A percentile compares a stretch with the other conserved stretches of the same genome.
phyloP scores from a whole-genome alignment of 2,888 invertebrate genomes.

The Drosophila koepferae region DNA sequence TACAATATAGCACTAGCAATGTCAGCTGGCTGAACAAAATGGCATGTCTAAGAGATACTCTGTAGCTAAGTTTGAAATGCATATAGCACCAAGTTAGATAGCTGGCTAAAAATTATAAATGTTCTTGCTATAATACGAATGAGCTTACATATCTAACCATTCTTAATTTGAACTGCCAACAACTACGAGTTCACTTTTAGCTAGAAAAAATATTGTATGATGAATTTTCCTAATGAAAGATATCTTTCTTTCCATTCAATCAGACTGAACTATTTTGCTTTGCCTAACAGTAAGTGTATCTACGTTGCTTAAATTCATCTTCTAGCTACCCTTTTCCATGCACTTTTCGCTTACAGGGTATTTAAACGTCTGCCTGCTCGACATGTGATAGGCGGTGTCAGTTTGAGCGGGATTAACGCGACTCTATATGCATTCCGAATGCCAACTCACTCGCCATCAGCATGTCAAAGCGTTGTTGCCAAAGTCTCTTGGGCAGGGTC shows the following conservation, averaged over 20 bases:
- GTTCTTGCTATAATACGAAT: too few species aligned
- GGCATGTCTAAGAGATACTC: background rate
- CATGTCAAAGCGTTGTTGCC: constrained; percentile 35
- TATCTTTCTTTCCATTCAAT: background rate
- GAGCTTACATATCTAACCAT: too few species aligned
- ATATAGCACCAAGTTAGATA: background rate
- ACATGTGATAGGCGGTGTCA: constrained; percentile 74
- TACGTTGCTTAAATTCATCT: too few species aligned
- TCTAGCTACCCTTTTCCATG: background rate
- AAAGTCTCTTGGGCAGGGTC: constrained; percentile 22
- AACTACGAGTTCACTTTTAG: too few species aligned
- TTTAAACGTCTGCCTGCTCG: constrained; percentile 44
- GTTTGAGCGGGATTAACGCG: constrained; percentile 63
- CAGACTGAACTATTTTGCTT: too few species aligned
- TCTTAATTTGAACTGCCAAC: too few species aligned
- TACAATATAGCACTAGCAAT: constrained; percentile 54
- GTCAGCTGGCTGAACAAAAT: constrained; percentile 12
- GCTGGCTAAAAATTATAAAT: too few species aligned
- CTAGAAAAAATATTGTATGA: background rate
- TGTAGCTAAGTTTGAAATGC: background rate
- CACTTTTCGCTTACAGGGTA: constrained; percentile 1
- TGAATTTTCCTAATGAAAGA: background rate
- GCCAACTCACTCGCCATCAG: constrained; percentile 2
- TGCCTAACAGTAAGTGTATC: too few species aligned
- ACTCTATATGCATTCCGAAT: constrained; percentile 9